These are phyloP conservation scores for Amphilophus citrinellus DNA, from an alignment of 2,113 vertebrate species.

Conservation along the genomic window DNA sequence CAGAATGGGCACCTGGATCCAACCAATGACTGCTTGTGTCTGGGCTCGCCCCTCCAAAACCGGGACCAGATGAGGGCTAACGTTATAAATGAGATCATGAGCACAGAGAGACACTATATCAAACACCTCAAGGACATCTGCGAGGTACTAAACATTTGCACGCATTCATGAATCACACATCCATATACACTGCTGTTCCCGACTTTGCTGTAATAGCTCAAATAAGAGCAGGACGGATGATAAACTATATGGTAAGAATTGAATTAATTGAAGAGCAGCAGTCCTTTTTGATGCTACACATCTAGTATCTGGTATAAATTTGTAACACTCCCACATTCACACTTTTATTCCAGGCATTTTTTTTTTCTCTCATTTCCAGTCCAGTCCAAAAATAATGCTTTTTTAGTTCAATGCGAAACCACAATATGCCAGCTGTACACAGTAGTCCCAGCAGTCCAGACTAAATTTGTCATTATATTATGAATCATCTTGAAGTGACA, in stretches of 20 bases:
- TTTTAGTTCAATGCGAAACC: constrained; percentile 30
- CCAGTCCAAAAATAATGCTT: constrained; percentile 27
- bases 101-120: constrained; percentile 99
- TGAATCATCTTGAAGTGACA: constrained; percentile 38
- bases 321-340: constrained; percentile 63
- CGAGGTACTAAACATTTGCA: constrained; percentile 84
- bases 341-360: constrained; percentile 27
- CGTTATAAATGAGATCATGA: constrained; percentile 99
- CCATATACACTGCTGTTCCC: neutral
- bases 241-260: neutral
- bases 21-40: constrained; percentile 94
- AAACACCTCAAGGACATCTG: constrained; percentile 99
- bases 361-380: constrained; percentile 26
- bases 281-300: constrained; percentile 16
- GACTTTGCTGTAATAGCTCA: neutral
- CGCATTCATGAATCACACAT: constrained; percentile 12
- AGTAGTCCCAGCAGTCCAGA: constrained; percentile 2
- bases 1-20: constrained; percentile 97
- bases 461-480: constrained; percentile 36
- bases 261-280: constrained; percentile 16
- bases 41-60: constrained; percentile 95
- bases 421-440: constrained; percentile 32
- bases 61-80: constrained; percentile 99
- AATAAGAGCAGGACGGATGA: neutral
- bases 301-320: constrained; percentile 21